Conservation (phyloP, 2,113 vertebrate genomes). For the Galeopterus variegatus region DNA sequence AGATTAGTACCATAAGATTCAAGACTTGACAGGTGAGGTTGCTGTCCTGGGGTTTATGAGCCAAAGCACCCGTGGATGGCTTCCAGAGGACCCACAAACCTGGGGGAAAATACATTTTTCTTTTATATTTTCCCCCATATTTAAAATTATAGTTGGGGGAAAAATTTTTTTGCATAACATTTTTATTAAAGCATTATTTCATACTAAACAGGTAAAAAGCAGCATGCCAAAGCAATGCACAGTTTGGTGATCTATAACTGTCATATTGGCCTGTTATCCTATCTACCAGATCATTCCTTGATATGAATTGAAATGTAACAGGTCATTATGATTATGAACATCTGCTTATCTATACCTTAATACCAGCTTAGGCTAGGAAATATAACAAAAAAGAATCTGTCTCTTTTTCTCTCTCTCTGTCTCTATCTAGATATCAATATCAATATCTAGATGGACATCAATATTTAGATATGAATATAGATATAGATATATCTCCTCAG, state of each 20-base stretch:
- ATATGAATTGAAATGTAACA: neutral
- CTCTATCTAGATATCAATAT: neutral
- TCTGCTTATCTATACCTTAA: neutral
- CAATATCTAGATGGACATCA: too few relatives aligned
- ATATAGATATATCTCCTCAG: neutral
- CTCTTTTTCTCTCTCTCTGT: neutral
- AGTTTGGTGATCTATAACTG: neutral
- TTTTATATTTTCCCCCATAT: neutral
- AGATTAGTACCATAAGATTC: neutral
- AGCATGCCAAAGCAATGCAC: neutral
- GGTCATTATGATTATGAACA: neutral
- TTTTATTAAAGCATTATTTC: neutral
- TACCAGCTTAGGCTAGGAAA: neutral
- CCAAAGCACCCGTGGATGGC: neutral
- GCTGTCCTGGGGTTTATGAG: neutral
- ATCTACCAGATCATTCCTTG: neutral
- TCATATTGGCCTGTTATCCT: neutral
- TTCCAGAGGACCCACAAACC: neutral
- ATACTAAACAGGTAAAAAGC: neutral
- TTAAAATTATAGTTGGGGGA: neutral
- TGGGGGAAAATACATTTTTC: neutral
- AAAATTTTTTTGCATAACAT: neutral
- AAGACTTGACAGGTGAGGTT: neutral
- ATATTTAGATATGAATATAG: too few relatives aligned
- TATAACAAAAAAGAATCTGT: neutral